Conservation (phyloP, 35 echinoderm and acorn worm genomes). For the Eucidaris tribuloides region DNA sequence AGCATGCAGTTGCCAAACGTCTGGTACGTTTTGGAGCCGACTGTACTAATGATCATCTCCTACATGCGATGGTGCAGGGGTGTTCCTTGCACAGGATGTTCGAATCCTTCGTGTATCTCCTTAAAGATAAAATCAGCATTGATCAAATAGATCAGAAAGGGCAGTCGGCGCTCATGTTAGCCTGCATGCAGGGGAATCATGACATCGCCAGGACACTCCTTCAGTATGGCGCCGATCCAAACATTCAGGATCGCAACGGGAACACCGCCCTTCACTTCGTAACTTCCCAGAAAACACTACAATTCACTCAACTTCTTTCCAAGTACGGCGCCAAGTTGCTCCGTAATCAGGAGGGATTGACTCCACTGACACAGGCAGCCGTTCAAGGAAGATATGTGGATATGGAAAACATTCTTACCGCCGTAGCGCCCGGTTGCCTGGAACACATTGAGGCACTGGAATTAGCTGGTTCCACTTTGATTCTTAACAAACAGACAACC, state of each 20-base stretch:
- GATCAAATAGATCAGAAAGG: neutral
- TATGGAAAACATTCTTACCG: neutral
- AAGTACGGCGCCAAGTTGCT: neutral
- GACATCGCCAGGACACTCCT: neutral
- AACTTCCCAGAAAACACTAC: neutral
- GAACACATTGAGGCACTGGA: neutral
- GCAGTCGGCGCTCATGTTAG: neutral
- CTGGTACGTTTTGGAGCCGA: neutral
- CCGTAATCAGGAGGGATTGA: neutral
- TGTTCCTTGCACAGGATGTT: neutral
- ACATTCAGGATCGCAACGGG: neutral
- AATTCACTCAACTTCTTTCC: neutral
- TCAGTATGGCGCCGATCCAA: constrained; percentile 2
- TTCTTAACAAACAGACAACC: neutral
- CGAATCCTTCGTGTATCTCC: neutral
- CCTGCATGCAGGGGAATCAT: neutral
- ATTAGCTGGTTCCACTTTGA: neutral
- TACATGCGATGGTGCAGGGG: neutral
- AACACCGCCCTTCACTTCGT: neutral
- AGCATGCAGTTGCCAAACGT: neutral
- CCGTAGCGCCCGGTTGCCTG: neutral
- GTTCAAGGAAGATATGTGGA: neutral
- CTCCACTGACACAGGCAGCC: neutral
- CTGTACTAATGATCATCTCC: neutral
- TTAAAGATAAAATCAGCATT: neutral